Evolutionary conservation across 2,113 vertebrate species (phyloP).

Genomic region (Geococcyx californianus): DNA sequence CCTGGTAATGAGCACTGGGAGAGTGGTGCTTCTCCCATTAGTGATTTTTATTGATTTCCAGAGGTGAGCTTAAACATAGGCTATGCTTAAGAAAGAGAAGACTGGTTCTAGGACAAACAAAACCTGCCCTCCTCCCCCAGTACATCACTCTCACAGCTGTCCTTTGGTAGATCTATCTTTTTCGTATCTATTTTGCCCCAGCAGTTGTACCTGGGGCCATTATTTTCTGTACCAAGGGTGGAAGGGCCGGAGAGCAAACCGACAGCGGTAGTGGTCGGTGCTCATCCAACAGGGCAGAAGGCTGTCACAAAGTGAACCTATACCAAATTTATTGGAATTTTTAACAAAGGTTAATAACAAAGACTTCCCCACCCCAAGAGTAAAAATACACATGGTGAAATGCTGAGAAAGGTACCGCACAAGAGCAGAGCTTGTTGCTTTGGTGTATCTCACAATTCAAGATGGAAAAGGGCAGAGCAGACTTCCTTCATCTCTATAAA

Average conservation of each 20-base stretch:
- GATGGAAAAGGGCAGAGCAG: constrained; percentile 3
- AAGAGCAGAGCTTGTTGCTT: not conserved
- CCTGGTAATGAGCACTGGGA: not conserved
- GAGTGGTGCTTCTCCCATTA: not conserved
- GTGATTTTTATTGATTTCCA: not conserved
- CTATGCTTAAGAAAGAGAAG: not conserved
- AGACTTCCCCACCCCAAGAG: not conserved
- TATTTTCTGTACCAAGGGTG: not conserved
- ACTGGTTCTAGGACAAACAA: not conserved
- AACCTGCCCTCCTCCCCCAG: not conserved
- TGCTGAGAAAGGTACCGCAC: not conserved
- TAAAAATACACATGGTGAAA: not conserved
- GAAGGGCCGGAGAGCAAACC: not conserved
- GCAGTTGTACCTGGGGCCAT: not conserved
- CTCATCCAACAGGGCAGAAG: not conserved
- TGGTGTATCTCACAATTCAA: not conserved
- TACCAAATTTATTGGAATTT: not conserved
- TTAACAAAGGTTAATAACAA: rapidly evolving
- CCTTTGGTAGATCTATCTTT: not conserved
- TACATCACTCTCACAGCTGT: not conserved
- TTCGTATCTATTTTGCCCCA: not conserved
- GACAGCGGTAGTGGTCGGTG: rapidly evolving
- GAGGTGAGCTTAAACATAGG: not conserved
- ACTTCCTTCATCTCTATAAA: constrained; percentile 26
- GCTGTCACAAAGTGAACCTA: not conserved